These are phyloP conservation scores for Dipus sagitta DNA, from an alignment of 2,797 vertebrate genomes.

Conservation along the genomic window DNA sequence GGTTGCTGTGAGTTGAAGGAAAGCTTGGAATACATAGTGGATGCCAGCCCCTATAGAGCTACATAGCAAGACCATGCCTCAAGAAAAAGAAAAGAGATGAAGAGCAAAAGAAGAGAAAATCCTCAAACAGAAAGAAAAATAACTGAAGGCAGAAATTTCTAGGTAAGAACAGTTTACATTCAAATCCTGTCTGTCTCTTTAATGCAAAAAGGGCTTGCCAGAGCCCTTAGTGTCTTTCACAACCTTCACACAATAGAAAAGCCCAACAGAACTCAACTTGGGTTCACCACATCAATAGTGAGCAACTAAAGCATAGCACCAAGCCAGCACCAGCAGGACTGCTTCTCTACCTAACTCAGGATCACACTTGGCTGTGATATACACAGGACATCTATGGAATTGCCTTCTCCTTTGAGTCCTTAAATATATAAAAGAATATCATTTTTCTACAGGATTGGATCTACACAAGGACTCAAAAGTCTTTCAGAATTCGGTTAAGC, in stretches of 20 bases:
- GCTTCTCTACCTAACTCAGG: background rate
- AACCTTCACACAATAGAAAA: slow-evolving; percentile 63
- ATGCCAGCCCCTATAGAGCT: background rate
- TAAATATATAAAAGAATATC: slow-evolving; percentile 25
- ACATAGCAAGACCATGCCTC: background rate
- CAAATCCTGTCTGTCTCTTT: slow-evolving; percentile 22
- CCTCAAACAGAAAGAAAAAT: slow-evolving; percentile 32
- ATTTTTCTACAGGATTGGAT: slow-evolving; percentile 29
- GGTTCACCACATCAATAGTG: slow-evolving; percentile 16
- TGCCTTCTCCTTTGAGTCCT: slow-evolving; percentile 25
- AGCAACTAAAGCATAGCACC: background rate
- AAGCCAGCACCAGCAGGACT: background rate
- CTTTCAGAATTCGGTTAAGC: slow-evolving; percentile 56
- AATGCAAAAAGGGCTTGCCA: slow-evolving; percentile 50
- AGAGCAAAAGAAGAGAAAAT: background rate
- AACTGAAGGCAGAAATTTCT: slow-evolving; percentile 44
- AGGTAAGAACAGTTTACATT: slow-evolving; percentile 43
- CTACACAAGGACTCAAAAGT: background rate
- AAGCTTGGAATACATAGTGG: background rate
- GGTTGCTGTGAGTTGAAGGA: background rate
- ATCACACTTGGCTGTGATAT: background rate
- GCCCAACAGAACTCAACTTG: slow-evolving; percentile 18
- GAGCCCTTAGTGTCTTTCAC: slow-evolving; percentile 43
- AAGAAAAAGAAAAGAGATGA: background rate
- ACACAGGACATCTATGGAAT: slow-evolving; percentile 18